Evolutionary conservation across 92 coral and sea anemone species (phyloP), one percentile per base, ranked within the genome.

Genomic region (Porites rus): DNA sequence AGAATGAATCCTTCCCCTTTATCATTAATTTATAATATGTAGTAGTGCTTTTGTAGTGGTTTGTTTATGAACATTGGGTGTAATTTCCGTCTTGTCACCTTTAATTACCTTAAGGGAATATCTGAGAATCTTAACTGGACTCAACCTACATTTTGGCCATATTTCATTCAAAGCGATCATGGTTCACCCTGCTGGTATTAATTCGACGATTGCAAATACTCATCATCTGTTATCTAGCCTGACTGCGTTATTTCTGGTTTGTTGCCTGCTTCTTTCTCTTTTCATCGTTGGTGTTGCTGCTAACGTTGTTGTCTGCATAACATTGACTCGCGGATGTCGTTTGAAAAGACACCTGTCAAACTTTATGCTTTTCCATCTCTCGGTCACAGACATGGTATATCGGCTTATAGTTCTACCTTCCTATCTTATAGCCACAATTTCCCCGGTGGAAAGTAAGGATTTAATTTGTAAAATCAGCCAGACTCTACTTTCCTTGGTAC

Each of bases 341-440:
- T 28, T 83, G 51, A 83, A 70, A 10, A 83, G 73, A 19, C 74
- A 83, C 72, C 22, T 83, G 14, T 73, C 87, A 13, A 83, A 83
- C 80, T 71, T 72, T 71, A 72, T 83, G 78, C 50, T 83, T 1
- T 63, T 72, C 63, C 87, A 73, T 38, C 71, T 83, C 2, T 60
- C 87, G 31, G 59, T 72, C 24, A 74, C 72, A 9, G 87, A 83
- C 50, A 38, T 83, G 14, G 52, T 31, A 1, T 63, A 51, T 46
- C 87, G 72, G 7, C 64, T 72, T 31, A 58, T 83, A 38, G 56
- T 83, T 59, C n/a, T 83, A 2, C 85, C 85, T 0, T 18, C n/a
- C 43, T 52, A 16, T 46, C 0, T 17, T 3, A 16, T 56, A 3
- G 65, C 53, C 19, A 10, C 51, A 13, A 1, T 67, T 0, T 19